These are phyloP conservation scores for Danaus melanippus DNA, from an alignment of 1,140 invertebrate species.

Conservation along the genomic window DNA sequence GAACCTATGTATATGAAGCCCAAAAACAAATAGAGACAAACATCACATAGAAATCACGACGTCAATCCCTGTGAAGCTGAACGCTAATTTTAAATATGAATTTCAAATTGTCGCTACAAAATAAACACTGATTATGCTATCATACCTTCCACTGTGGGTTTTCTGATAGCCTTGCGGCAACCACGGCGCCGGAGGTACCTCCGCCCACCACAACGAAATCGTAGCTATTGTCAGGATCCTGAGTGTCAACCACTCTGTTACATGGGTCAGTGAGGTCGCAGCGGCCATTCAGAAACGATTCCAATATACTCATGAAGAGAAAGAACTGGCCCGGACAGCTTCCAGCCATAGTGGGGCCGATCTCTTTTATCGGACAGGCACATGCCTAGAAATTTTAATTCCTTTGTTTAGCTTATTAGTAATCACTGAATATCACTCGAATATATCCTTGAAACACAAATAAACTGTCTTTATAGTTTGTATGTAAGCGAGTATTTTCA, in stretches of 20 bases:
- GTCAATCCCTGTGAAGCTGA: too few species aligned
- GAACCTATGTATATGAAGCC: too few species aligned
- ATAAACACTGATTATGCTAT: too few species aligned
- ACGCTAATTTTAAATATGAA: too few species aligned
- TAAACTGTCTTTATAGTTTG: too few species aligned
- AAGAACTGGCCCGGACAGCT: constrained; percentile 38
- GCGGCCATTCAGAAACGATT: constrained; percentile 84
- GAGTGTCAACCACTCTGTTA: constrained; percentile 34
- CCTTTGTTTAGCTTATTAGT: too few species aligned
- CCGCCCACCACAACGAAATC: constrained; percentile 86
- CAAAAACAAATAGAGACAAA: too few species aligned
- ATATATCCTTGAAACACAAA: too few species aligned
- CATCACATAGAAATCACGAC: too few species aligned
- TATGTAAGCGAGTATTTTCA: too few species aligned
- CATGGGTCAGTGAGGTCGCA: constrained; percentile 78
- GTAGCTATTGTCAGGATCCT: constrained; percentile 71
- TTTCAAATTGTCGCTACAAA: too few species aligned
- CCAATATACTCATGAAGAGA: constrained; percentile 81
- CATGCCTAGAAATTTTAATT: constrained; percentile 31
- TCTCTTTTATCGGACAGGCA: constrained; percentile 37
- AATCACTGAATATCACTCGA: too few species aligned
- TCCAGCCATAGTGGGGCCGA: constrained; percentile 37
- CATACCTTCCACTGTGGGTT: constrained; percentile 74
- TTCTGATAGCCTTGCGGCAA: constrained; percentile 79
- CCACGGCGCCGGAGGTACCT: constrained; percentile 88